Base-by-base conservation (phyloP, 1,140 invertebrate genomes). In the Alviniconcha marisindica region DNA sequence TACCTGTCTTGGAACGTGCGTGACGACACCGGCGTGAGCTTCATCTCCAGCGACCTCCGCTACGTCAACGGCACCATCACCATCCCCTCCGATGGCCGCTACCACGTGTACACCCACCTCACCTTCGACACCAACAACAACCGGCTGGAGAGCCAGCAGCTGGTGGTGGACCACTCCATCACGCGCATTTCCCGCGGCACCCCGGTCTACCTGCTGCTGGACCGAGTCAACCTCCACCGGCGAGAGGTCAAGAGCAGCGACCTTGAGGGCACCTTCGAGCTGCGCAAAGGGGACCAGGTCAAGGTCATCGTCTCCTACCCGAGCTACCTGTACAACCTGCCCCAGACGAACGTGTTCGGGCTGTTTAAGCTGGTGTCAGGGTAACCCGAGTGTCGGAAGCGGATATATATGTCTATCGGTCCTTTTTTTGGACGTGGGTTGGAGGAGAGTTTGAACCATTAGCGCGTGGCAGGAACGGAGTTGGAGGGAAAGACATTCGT, bases 1-100 rank as follows among this genome's bases (percentile, higher is more conserved):
- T 80, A 80, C 56, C 56, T 80, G 38, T 54, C 60, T 21, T 80
- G 77, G 77, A 80, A 80, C 54, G 56, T 56, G 0, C 15, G 44
- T 0, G 77, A 80, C 60, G 60, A 60, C 36, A 60, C 77, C 14
- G 77, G 77, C 77, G 33, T 12, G 36, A 66, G 36, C 60, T 80
- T 80, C 60, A 60, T 80, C 56, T 80, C 77, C 1, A 44, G 28
- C 60, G 77, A 66, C 36, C 56, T 80, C 15, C 77, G 38, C 56
- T 80, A 80, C 77, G 38, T n/a, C 77, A 80, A 80, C 77, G 77
- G 77, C 12, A 66, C 77, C 60, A 66, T 80, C 56, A 80, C 77
- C 56, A 80, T 80, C 56, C 77, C 77, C 54, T n/a, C 56, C 78
- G 3, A 2, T 1, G 77, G 36, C 36, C 48, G 77, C 56, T 80